Conservation (phyloP, 2,888 invertebrate genomes). For the Elysia crispata region DNA sequence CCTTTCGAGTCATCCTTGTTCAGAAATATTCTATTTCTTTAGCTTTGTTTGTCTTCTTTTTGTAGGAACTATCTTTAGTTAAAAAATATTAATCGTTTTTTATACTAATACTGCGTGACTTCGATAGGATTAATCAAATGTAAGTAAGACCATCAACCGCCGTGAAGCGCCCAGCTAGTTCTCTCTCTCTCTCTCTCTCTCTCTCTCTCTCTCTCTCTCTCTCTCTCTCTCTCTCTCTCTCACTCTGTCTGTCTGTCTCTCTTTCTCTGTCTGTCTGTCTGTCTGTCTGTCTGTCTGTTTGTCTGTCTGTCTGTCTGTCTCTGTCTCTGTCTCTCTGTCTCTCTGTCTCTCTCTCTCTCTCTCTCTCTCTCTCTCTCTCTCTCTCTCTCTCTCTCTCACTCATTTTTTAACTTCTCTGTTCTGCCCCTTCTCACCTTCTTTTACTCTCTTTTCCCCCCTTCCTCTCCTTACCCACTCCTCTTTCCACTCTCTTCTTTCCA, state of each 20-base stretch:
- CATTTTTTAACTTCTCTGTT: neutral
- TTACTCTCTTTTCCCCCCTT: neutral
- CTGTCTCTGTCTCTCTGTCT: slow-evolving; percentile 11
- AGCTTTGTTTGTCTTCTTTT: too few relatives aligned
- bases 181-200: slow-evolving; percentile 16
- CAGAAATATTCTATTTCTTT: too few relatives aligned
- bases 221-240: neutral
- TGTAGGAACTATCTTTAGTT: too few relatives aligned
- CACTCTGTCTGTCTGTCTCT: neutral
- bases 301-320: slow-evolving; percentile 17
- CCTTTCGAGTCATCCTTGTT: too few relatives aligned
- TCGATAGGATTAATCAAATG: too few relatives aligned
- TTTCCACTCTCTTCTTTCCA: too few relatives aligned
- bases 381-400: slow-evolving; percentile 3
- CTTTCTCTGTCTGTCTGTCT: slow-evolving; percentile 14
- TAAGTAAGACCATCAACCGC: too few relatives aligned
- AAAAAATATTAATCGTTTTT: too few relatives aligned
- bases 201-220: slow-evolving; percentile 13
- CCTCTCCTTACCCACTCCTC: neutral
- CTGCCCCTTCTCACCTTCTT: too few relatives aligned
- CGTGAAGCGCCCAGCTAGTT: too few relatives aligned
- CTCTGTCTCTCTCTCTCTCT: slow-evolving; percentile 20
- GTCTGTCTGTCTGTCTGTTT: slow-evolving; percentile 11
- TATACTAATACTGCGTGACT: too few relatives aligned
- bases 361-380: slow-evolving; percentile 17